Percentiles rank a stretch among this genome's conserved stretches.
These are phyloP conservation scores for Drosophila sechellia DNA, from an alignment of 1,140 invertebrate species.

Conservation along the genomic window DNA sequence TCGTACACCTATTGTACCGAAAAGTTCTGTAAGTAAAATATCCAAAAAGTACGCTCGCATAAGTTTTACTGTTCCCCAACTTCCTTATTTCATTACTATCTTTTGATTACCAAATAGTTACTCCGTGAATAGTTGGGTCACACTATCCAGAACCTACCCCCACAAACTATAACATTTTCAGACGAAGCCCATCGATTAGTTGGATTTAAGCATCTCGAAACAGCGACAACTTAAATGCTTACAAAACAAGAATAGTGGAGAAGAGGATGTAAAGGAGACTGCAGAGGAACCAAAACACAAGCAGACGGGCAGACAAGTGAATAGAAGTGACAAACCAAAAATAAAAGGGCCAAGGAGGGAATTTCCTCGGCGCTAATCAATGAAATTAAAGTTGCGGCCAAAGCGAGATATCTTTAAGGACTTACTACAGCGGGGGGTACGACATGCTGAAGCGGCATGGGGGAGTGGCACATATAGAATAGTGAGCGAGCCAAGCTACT, in stretches of 20 bases:
- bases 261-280: conserved; percentile 25
- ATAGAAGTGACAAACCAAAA: conserved; percentile 70
- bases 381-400: conserved; percentile 74
- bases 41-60: too few species aligned
- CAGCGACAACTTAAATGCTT: conserved; percentile 48
- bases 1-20: too few species aligned
- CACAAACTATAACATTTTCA: conserved; percentile 15
- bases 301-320: conserved; percentile 28
- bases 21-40: too few species aligned
- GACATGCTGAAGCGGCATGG: neutral
- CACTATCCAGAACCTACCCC: conserved; percentile 21
- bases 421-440: neutral
- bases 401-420: conserved; percentile 57
- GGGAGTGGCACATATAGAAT: conserved; percentile 20
- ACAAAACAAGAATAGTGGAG: conserved; percentile 18
- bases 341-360: conserved; percentile 49
- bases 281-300: conserved; percentile 44
- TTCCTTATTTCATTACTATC: conserved; percentile 9
- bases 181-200: conserved; percentile 25
- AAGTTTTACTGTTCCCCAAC: neutral
- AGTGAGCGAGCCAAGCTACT: conserved; percentile 60
- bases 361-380: conserved; percentile 76
- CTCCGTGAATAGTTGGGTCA: neutral
- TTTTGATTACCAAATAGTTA: neutral
- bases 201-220: conserved; percentile 31